Evolutionary conservation across 1,140 invertebrate species (phyloP), one percentile per base, ranked within the genome.

Genomic region (Eupeodes corollae): DNA sequence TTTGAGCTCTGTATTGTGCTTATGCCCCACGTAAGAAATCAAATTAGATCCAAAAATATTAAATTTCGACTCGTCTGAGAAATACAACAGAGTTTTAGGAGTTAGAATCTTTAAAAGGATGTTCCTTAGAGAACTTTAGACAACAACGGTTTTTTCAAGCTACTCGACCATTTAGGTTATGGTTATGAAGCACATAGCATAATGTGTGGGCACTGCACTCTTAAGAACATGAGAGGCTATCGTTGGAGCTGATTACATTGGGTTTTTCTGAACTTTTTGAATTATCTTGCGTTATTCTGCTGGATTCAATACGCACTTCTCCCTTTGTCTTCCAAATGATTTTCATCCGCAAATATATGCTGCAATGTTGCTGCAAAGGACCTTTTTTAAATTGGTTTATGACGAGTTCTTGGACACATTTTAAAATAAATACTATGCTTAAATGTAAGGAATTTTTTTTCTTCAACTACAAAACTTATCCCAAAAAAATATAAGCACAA

Each of bases 41-140:
- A 43, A 38, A 31, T 52, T 39, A 2, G 43, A 49, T 1, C 47
- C 51, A 41, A 52, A 49, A 6, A 49, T 15, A 34, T 49, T 52
- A 14, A 46, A 52, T 14, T 48, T 52, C 5, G 39, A 49, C 21
- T 52, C 47, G 21, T 52, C 51, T 18, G 40, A 42, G 26, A 49
- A 52, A n/a, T n/a, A 52, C 40, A 0, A 52, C 47, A 6, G 37
- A 37, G 19, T 49, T 32, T 44, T 47, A 52, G 34, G 46, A 52
- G 12, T 14, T 19, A 13, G 34, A 15, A 8, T 46, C 33, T 21
- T 30, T 15, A 18, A 11, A 15, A 16, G 35, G 16, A 12, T 38
- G 19, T 14, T 43, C 42, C 26, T 35, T 44, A 12, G 41, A 44
- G 12, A 46, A 51, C 21, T n/a, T 42, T 12, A 42, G 26, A 2